Evolutionary conservation across 2,113 vertebrate species (phyloP), one percentile per base, ranked within the genome.

Genomic region (Microcebus murinus): DNA sequence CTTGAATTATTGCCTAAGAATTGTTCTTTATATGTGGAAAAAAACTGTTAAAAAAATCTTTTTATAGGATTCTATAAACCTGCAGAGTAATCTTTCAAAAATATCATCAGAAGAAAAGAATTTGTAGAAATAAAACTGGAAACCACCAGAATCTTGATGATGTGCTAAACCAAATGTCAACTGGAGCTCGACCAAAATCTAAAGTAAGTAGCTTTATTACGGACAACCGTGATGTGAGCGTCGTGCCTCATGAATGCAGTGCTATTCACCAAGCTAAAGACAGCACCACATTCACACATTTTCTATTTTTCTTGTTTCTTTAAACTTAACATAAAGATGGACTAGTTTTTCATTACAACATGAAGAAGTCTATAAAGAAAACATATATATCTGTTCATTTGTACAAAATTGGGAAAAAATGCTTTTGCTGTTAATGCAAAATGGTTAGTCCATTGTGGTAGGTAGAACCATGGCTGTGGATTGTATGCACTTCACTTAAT

Each of bases 21-120:
- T 73, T 86, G 67, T 89, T 88, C 61, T 88, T 85, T 89, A 34
- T 86, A 65, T 63, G 14, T 96, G 42, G n/a, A 90, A 76, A 97
- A 84, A 82, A 67, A 0, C 18, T 48, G 11, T 80, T 91, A 48
- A 55, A 95, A 74, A 36, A 93, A 96, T 95, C 98, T 98, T 97
- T 98, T 98, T 98, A 71, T 98, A 99, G 99, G 98, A 92, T 63
- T 97, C 79, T 91, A 91, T 96, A 95, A 97, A 95, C 63, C 76
- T 98, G 80, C 98, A 98, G 95, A 96, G 95, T 77, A 91, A 85
- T 18, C 95, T 95, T 96, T 96, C 11, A 97, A 97, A 92, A 57
- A 97, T 87, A 90, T 96, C 87, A 57, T 82, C 96, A 97, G 27
- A 95, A 97, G 97, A 98, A 98, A 84, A 87, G 71, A 92, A 91